phyloP scores from a whole-genome alignment of 2,797 vertebrate species.

The Scyliorhinus canicula region DNA sequence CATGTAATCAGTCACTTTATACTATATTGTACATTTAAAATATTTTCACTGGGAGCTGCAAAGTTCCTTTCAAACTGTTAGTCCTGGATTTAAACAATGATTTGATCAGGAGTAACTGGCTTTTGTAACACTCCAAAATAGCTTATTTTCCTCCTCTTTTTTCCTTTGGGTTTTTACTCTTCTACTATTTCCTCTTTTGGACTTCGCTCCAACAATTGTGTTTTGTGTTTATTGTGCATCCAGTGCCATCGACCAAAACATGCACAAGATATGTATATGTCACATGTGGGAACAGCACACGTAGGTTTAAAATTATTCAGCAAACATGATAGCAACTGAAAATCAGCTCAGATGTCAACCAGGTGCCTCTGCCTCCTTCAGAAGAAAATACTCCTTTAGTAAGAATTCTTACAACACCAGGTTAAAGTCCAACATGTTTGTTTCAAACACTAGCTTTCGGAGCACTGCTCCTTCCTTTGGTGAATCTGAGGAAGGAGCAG shows the following conservation, averaged over 20 bases:
- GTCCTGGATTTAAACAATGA: not conserved
- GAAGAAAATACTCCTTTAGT: not conserved
- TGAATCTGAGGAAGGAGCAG: no score
- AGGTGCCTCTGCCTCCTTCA: not conserved
- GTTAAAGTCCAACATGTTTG: no score
- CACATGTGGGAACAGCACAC: not conserved
- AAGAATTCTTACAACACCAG: no score
- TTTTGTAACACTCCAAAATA: not conserved
- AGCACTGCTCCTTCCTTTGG: no score
- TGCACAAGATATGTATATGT: not conserved
- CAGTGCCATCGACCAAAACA: not conserved
- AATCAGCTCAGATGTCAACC: not conserved
- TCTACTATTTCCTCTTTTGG: not conserved
- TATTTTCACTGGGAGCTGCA: not conserved
- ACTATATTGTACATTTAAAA: constrained; percentile 2
- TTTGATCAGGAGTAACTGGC: not conserved
- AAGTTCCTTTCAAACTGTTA: not conserved
- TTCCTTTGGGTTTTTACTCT: not conserved
- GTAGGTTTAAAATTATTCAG: not conserved
- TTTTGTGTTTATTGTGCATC: not conserved
- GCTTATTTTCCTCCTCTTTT: not conserved
- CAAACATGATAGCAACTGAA: not conserved
- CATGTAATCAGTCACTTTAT: not conserved
- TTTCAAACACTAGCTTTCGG: no score
- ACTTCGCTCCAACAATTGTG: not conserved